These are phyloP conservation scores for Chrysochloris asiatica DNA, from an alignment of 2,113 vertebrate genomes.

Conservation along the genomic window DNA sequence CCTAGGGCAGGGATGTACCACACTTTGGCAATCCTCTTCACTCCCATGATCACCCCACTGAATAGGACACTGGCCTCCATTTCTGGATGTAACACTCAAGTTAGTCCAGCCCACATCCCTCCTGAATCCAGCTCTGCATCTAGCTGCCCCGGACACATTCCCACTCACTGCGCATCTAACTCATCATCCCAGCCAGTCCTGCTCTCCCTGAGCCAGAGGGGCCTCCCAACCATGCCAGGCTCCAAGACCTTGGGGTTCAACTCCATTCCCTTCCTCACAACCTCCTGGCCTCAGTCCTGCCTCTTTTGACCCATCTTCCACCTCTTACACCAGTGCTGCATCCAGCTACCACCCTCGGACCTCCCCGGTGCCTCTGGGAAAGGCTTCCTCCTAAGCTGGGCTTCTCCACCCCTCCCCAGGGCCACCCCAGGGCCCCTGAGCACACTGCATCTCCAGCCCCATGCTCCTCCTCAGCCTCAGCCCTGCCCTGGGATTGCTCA, in stretches of 20 bases:
- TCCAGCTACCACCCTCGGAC: not conserved
- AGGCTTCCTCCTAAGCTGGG: no score
- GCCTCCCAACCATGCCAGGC: no score
- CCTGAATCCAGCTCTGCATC: not conserved
- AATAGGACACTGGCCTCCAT: not conserved
- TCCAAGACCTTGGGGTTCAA: no score
- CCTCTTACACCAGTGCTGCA: not conserved
- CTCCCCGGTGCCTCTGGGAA: no score
- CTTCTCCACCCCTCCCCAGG: no score
- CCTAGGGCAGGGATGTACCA: not conserved
- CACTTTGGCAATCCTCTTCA: not conserved
- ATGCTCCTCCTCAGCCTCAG: not conserved
- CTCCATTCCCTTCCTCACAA: not conserved
- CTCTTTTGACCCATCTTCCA: rapidly evolving
- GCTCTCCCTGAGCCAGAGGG: not conserved
- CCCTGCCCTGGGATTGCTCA: no score
- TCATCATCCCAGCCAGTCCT: not conserved
- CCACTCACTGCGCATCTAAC: not conserved
- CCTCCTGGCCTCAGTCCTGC: no score
- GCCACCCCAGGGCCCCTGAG: rapidly evolving
- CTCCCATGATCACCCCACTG: not conserved
- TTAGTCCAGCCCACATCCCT: not conserved
- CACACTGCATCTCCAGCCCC: not conserved
- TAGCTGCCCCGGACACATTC: not conserved
- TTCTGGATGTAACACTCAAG: not conserved